Base-by-base conservation (phyloP, 2,797 vertebrate species). In the Synaphobranchus kaupii region DNA sequence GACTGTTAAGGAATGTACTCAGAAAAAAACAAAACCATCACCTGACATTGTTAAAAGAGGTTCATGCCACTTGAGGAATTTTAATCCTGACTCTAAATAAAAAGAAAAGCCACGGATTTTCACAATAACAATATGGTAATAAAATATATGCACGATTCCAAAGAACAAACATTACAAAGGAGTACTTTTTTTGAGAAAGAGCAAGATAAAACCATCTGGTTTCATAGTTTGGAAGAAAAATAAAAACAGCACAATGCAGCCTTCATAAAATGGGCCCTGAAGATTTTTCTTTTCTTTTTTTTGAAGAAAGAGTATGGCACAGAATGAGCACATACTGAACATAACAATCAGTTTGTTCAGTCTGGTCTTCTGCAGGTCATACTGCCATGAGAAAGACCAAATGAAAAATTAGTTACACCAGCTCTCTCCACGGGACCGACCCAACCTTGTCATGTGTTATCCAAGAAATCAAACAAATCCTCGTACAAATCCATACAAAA, bases 61-160 rank as follows among this genome's bases (percentile, higher is more conserved):
- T 93, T 95, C 96, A 97, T 96, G 96, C 96, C 94, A 94, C 94
- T 93, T 93, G 92, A 95, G 93, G 90, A 86, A 89, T 89, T 94
- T 93, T 94, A 94, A 94, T 91, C 87, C 90, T 91, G 93, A 93
- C 94, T 81, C 44, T 93, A 90, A 91, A 92, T 92, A 91, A 88
- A 93, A 92, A 93, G 92, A 94, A 80, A 94, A 95, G 94, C 92
- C 93, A 95, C 89, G 87, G 89, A 95, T 94, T 95, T 95, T 93
- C 86, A 80, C 93, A 94, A 95, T 95, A 95, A 94, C 95, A 92
- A 95, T 93, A 96, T 94, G 93, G 95, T 96, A 95, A 93, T 95
- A 96, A 96, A 96, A 95, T 96, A 95, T 94, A 96, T 91, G 92
- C 95, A 95, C 94, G 93, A 93, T 92, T 90, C 76, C 86, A 92